Base-by-base conservation (phyloP, 1,140 invertebrate species). In the Homalodisca vitripennis region DNA sequence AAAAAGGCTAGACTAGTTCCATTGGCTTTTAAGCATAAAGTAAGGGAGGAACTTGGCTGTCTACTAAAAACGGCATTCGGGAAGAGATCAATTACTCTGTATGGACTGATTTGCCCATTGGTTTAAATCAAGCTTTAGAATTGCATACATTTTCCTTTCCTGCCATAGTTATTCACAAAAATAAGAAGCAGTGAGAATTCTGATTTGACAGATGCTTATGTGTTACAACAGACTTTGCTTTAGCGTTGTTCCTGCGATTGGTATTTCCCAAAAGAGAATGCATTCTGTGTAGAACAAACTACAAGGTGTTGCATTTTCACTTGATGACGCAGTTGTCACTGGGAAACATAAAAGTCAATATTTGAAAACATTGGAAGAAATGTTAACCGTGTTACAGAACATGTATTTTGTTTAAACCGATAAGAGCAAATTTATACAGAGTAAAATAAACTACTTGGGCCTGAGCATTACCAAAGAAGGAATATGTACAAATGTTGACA, bases 121-220 rank as follows among this genome's bases (percentile, higher is more conserved):
- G 48, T 3, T 41, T 53, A 53, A 53, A 53, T 53, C 48, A 53
- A 53, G 12, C 48, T 12, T 22, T 53, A 17, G 48, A 14, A 53
- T 6, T 41, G 6, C 34, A 53, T 12, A 53, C 12, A 22, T 53
- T 53, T 53, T 20, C 20, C 6, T 20, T 53, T 3, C 48, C 48
- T 17, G 20, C 48, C 20, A 3, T 3, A 53, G 20, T 20, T 53
- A 17, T 53, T 53, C 22, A 22, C 48, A 6, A 53, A 53, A 22
- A 17, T 53, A 53, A 20, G 48, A 17, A 22, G 48, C 20, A 20
- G 48, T 12, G 20, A 53, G 20, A 53, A 53, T 6, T 53, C 20
- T 53, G 48, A 53, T 22, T 20, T 53, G 34, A 10, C 34, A 41
- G 34, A 41, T 41, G 34, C 34, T 6, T 41, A 41, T 41, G 6